phyloP scores from a whole-genome alignment of 2,888 invertebrate genomes.

The Drosophila mimetica region DNA sequence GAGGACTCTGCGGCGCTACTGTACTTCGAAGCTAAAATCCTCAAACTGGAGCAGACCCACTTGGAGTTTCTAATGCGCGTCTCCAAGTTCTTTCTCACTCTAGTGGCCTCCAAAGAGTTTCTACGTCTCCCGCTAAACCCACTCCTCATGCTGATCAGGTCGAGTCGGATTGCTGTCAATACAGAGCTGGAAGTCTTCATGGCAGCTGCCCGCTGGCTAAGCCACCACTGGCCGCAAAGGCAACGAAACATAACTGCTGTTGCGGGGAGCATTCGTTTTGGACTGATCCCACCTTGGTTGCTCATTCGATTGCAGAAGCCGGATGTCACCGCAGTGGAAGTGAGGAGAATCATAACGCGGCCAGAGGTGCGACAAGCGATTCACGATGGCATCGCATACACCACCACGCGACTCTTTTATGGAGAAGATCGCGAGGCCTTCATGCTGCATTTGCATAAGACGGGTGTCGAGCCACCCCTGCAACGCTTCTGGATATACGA shows the following conservation, averaged over 20 bases:
- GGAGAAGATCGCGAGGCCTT: conserved; percentile 89
- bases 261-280: conserved; percentile 90
- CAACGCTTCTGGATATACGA: conserved; percentile 90
- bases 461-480: conserved; percentile 89
- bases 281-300: conserved; percentile 92
- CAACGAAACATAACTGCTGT: conserved; percentile 86
- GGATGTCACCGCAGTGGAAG: conserved; percentile 90
- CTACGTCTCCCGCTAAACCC: conserved; percentile 88
- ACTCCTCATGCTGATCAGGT: conserved; percentile 88
- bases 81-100: conserved; percentile 90
- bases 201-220: conserved; percentile 92
- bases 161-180: conserved; percentile 90
- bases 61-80: conserved; percentile 87
- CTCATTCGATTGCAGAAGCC: conserved; percentile 89
- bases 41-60: conserved; percentile 79
- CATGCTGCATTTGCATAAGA: conserved; percentile 88
- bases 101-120: conserved; percentile 91
- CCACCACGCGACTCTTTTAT: conserved; percentile 91
- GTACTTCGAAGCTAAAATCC: conserved; percentile 87
- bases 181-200: conserved; percentile 88
- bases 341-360: conserved; percentile 88
- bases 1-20: conserved; percentile 91
- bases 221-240: conserved; percentile 88
- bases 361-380: conserved; percentile 90
- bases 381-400: conserved; percentile 91